Base-by-base conservation (phyloP, 2,888 invertebrate genomes). In the Balanococcus diminutus region DNA sequence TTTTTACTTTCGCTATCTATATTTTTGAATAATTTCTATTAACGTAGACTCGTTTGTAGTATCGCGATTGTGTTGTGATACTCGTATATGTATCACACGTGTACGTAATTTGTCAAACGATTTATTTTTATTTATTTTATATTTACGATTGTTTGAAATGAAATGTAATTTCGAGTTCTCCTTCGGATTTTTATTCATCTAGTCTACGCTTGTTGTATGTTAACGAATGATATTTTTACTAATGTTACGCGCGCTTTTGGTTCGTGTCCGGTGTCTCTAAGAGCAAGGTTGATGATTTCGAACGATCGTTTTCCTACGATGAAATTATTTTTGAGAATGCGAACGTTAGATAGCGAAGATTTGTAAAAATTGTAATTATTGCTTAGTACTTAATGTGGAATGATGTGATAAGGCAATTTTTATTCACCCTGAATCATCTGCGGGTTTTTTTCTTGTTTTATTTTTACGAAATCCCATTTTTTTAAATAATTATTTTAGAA, bases 291-390 rank as follows among this genome's bases (percentile, higher is more conserved):
- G 19, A 28, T n/a, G 4, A 28, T 67, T 28, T 67, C 28, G 67
- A 28, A 28, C 28, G 28, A 67, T 16, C 36, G 8, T 8, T 22
- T 56, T 46, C 46, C 14, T 14, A 11, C 42, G 42, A 42, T 42
- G 42, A 14, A 39, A n/a, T 46, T 46, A n/a, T 46, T 46, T n/a
- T 36, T 46, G 3, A 28, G 16, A 31, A 67, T 16, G 67, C n/a
- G 28, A 28, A 28, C 8, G 14, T 14, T 16, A 14, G 14, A 16
- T 3, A 16, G 28, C 2, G 67, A 25, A 25, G 28, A 14, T 22
- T 19, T 28, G 67, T 28, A 67, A 28, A 67, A 67, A 67, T 67
- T 67, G 67, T 67, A 67, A 67, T 67, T 67, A 28, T 67, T 67
- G 67, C 28, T 67, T 67, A 67, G 28, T 67, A 67, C 67, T 28